Conservation (phyloP, 2,797 vertebrate genomes). For the Coracias cyanogaster region DNA sequence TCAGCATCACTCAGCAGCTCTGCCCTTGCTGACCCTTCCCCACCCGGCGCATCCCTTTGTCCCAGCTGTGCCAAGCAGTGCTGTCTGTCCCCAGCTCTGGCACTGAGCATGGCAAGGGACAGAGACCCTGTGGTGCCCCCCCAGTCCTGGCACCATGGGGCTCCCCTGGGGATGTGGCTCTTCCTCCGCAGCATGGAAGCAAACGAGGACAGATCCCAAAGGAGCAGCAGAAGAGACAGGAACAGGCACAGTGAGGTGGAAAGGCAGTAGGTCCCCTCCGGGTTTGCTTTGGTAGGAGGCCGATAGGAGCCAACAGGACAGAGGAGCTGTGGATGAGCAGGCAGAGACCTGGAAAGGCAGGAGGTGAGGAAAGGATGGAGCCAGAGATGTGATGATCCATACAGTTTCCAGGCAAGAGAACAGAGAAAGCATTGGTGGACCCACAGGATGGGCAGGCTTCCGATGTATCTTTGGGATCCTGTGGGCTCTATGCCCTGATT, state of each 20-base stretch:
- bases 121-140: neutral
- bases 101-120: neutral
- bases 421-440: neutral
- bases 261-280: neutral
- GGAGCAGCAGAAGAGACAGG: neutral
- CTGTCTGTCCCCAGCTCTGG: neutral
- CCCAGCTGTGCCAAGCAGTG: rapidly evolving
- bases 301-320: neutral
- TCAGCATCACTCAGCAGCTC: neutral
- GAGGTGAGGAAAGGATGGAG: neutral
- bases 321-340: neutral
- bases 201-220: neutral
- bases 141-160: neutral
- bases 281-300: slow-evolving; percentile 39
- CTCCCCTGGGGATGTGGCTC: neutral
- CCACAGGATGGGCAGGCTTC: neutral
- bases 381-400: neutral
- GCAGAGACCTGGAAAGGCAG: slow-evolving; percentile 15
- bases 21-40: neutral
- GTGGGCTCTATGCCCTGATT: neutral
- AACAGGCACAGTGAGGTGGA: slow-evolving; percentile 48
- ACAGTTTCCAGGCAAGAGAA: slow-evolving; percentile 10
- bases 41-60: neutral
- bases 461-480: neutral
- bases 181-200: neutral